phyloP scores from a whole-genome alignment of 1,140 invertebrate genomes.

The Thrips palmi region DNA sequence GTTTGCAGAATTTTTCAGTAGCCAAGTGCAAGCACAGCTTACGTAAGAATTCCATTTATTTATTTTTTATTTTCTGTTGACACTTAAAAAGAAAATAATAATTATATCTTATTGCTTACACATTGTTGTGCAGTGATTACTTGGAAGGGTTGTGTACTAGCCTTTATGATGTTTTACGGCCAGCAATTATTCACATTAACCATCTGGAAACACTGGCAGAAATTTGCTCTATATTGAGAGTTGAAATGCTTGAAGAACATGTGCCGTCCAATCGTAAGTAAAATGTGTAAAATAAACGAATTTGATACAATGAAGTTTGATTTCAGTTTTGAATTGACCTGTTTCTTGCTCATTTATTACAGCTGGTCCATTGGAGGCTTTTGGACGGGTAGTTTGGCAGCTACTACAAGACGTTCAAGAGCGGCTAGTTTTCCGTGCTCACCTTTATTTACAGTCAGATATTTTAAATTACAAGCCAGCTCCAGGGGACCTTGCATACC shows the following conservation, averaged over 20 bases:
- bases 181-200: conserved; percentile 90
- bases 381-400: conserved; percentile 67
- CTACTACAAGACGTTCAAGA: conserved; percentile 93
- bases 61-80: not conserved
- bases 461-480: conserved; percentile 78
- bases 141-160: conserved; percentile 72
- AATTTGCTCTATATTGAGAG: conserved; percentile 79
- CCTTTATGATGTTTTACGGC: conserved; percentile 85
- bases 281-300: not conserved
- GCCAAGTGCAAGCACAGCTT: conserved; percentile 38
- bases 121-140: conserved; percentile 33
- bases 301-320: not conserved
- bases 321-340: not conserved
- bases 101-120: not conserved
- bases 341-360: conserved; percentile 9
- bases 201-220: conserved; percentile 95
- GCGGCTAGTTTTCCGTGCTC: conserved; percentile 84
- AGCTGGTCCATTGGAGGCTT: conserved; percentile 51
- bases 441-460: conserved; percentile 85
- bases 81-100: not conserved
- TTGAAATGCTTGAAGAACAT: conserved; percentile 91
- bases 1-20: conserved; percentile 74
- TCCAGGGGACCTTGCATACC: conserved; percentile 90
- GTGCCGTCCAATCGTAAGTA: conserved; percentile 62
- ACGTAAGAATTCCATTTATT: conserved; percentile 33